phyloP scores from a whole-genome alignment of 2,797 vertebrate genomes.

The Ctenochaetus hawaiiensis region DNA sequence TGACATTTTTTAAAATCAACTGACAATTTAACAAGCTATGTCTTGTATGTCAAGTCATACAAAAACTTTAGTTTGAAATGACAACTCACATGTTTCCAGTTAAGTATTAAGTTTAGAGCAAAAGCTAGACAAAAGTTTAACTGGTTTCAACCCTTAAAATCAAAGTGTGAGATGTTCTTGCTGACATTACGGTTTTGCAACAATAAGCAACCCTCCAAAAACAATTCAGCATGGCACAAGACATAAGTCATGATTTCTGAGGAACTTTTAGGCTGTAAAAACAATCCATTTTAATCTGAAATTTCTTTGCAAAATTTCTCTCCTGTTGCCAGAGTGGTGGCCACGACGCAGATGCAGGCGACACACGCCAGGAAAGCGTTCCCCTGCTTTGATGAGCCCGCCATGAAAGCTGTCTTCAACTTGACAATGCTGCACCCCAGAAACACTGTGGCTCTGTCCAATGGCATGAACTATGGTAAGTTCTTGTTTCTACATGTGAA shows the following conservation, averaged over 20 bases:
- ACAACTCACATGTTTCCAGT: neutral
- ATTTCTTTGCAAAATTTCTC: conserved; percentile 28
- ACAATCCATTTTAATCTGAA: conserved; percentile 7
- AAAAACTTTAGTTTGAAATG: neutral
- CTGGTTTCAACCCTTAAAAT: too few relatives aligned
- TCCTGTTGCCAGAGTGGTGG: conserved; percentile 86
- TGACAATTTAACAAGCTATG: neutral
- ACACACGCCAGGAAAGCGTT: conserved; percentile 92
- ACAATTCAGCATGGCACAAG: too few relatives aligned
- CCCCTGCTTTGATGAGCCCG: conserved; percentile 96
- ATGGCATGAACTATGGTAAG: conserved; percentile 87
- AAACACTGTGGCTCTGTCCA: conserved; percentile 86
- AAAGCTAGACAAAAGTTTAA: too few relatives aligned
- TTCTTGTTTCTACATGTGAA: neutral
- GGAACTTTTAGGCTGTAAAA: neutral
- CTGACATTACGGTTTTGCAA: too few relatives aligned
- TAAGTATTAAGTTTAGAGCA: neutral
- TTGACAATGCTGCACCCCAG: conserved; percentile 86
- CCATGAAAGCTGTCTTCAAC: conserved; percentile 92
- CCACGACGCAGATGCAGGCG: conserved; percentile 95
- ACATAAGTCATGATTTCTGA: neutral
- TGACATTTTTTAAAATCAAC: neutral
- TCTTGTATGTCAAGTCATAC: neutral
- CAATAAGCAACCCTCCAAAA: too few relatives aligned
- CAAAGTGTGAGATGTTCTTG: too few relatives aligned